A percentile compares a stretch with the other conserved stretches of the same genome.
These are phyloP conservation scores for Matsumyia berberina DNA, from an alignment of 2,888 invertebrate species.

Conservation along the genomic window DNA sequence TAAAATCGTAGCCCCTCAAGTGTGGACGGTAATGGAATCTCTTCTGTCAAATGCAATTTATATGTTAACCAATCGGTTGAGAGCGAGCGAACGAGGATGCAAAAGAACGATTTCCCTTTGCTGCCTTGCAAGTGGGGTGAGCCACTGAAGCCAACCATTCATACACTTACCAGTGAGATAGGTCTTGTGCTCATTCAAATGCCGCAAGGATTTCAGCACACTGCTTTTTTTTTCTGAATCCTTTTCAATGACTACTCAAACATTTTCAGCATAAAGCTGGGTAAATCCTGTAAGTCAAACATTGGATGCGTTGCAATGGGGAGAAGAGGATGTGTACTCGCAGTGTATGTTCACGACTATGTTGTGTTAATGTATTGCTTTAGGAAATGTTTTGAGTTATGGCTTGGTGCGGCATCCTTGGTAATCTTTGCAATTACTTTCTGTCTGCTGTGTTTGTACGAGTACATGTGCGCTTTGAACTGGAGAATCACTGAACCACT, in stretches of 20 bases:
- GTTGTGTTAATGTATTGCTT: no score
- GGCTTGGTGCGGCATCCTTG: no score
- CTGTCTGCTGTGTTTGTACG: no score
- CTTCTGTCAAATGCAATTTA: constrained; percentile 56
- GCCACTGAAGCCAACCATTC: constrained; percentile 21
- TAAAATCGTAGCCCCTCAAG: constrained; percentile 17
- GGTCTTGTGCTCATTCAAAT: background rate
- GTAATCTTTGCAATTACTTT: no score
- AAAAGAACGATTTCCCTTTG: background rate
- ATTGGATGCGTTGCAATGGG: background rate
- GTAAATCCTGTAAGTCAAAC: background rate
- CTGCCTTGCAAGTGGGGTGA: background rate
- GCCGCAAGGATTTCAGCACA: background rate
- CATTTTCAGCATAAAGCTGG: background rate
- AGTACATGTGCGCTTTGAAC: no score
- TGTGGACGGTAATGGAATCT: constrained; percentile 49
- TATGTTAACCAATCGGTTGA: constrained; percentile 41
- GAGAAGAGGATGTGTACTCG: no score
- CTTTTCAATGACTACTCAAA: background rate
- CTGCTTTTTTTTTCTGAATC: background rate
- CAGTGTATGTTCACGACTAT: no score
- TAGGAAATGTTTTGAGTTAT: no score
- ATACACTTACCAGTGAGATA: constrained; percentile 13
- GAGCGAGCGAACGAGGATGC: background rate
- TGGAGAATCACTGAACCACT: no score